These are phyloP conservation scores for Bubo blakistoni DNA, from an alignment of 2,113 vertebrate genomes.

Conservation along the genomic window DNA sequence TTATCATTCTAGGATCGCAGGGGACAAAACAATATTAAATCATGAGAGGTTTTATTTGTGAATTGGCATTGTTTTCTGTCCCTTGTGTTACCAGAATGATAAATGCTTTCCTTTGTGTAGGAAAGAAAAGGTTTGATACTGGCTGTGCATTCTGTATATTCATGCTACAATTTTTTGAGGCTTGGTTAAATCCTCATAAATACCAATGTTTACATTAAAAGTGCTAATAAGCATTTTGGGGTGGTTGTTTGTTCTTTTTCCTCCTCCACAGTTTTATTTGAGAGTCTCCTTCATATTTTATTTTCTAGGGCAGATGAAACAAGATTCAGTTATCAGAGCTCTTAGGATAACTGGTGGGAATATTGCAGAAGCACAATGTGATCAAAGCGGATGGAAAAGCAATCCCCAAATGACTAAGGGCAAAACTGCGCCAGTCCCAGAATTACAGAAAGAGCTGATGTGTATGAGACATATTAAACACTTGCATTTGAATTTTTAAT, in stretches of 20 bases:
- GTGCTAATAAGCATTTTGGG: background rate
- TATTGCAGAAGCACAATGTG: conserved; percentile 38
- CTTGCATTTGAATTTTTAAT: conserved; percentile 50
- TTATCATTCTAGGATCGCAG: conserved; percentile 53
- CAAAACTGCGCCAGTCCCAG: background rate
- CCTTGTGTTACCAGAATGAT: conserved; percentile 40
- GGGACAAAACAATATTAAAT: conserved; percentile 59
- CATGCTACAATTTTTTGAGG: background rate
- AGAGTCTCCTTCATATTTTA: background rate
- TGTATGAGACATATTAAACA: conserved; percentile 23
- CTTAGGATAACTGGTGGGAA: conserved; percentile 26
- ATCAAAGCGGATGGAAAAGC: conserved; percentile 49
- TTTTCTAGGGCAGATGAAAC: conserved; percentile 9
- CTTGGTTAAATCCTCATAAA: background rate
- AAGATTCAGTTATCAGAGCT: background rate
- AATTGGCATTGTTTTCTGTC: conserved; percentile 52
- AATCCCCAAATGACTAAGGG: conserved; percentile 29
- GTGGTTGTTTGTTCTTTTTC: background rate
- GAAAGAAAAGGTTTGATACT: conserved; percentile 10
- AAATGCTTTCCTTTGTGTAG: conserved; percentile 43
- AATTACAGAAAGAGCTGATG: background rate
- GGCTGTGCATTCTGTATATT: background rate
- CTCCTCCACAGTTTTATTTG: background rate
- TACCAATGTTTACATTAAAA: background rate
- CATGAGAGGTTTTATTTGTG: conserved; percentile 49